Evolutionary conservation across 1,140 invertebrate genomes (phyloP).

Genomic region (Drosophila nigromelanica): DNA sequence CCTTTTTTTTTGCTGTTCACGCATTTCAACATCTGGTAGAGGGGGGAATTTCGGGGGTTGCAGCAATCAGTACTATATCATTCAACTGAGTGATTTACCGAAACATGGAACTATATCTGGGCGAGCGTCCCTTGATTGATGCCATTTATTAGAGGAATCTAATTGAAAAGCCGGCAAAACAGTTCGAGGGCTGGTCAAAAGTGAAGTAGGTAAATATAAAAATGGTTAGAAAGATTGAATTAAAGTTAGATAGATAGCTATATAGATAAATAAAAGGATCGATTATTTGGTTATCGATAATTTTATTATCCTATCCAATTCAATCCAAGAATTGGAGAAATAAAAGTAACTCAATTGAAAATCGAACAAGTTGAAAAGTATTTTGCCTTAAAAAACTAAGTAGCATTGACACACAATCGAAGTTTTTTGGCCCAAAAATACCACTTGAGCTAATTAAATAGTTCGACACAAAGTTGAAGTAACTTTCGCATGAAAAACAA

Average conservation of each 20-base stretch:
- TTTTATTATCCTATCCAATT: too few relatives aligned
- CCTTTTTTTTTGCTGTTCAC: not conserved
- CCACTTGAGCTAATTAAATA: conserved; percentile 15
- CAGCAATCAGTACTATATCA: conserved; percentile 1
- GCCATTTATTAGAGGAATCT: conserved; percentile 6
- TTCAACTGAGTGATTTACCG: conserved; percentile 39
- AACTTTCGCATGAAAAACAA: not conserved
- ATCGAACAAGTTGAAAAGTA: too few relatives aligned
- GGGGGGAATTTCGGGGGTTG: too few relatives aligned
- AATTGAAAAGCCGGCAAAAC: not conserved
- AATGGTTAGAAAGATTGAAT: too few relatives aligned
- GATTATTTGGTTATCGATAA: too few relatives aligned
- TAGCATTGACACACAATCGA: not conserved
- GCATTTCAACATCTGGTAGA: not conserved
- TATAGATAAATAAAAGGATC: too few relatives aligned
- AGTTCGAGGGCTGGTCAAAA: not conserved
- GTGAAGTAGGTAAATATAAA: not conserved
- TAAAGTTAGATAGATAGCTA: too few relatives aligned
- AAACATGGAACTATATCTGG: not conserved
- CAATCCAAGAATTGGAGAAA: too few relatives aligned
- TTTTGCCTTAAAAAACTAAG: too few relatives aligned
- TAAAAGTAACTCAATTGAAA: too few relatives aligned
- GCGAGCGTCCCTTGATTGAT: conserved; percentile 1
- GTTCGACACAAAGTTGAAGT: conserved; percentile 22
- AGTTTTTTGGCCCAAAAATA: not conserved